Evolutionary conservation across 1,140 invertebrate species (phyloP).

Genomic region (Monomorium pharaonis): DNA sequence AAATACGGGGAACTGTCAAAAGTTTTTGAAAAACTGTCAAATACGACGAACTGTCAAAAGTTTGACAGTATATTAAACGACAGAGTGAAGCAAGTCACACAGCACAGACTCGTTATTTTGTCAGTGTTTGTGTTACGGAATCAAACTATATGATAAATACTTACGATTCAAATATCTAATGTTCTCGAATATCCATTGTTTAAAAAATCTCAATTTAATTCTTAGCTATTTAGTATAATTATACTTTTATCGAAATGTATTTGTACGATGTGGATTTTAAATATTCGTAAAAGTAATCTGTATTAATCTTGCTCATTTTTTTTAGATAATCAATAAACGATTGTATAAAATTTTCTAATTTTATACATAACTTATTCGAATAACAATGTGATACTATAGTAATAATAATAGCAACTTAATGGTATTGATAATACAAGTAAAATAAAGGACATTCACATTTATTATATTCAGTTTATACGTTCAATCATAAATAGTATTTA

Average conservation of each 20-base stretch:
- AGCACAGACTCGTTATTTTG: not conserved
- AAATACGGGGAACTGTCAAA: too few species aligned
- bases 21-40: too few species aligned
- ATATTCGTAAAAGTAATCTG: not conserved
- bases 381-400: too few species aligned
- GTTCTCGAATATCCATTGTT: not conserved
- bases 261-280: too few species aligned
- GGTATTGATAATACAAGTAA: conserved; percentile 44
- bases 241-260: not conserved
- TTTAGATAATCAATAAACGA: not conserved
- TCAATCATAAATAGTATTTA: conserved; percentile 39
- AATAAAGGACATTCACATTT: conserved; percentile 57
- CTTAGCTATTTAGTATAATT: not conserved
- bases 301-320: not conserved
- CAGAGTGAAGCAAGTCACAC: too few species aligned
- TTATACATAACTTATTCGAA: not conserved
- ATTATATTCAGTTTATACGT: conserved; percentile 44
- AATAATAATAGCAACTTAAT: conserved; percentile 20
- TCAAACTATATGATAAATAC: conserved; percentile 9
- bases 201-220: not conserved
- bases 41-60: too few species aligned
- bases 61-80: too few species aligned
- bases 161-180: conserved; percentile 3
- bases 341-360: conserved; percentile 1
- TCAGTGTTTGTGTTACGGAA: not conserved